A percentile compares a stretch with the other conserved stretches of the same genome.
phyloP scores from a whole-genome alignment of 2,888 invertebrate species.

The Dastarcus helophoroides region DNA sequence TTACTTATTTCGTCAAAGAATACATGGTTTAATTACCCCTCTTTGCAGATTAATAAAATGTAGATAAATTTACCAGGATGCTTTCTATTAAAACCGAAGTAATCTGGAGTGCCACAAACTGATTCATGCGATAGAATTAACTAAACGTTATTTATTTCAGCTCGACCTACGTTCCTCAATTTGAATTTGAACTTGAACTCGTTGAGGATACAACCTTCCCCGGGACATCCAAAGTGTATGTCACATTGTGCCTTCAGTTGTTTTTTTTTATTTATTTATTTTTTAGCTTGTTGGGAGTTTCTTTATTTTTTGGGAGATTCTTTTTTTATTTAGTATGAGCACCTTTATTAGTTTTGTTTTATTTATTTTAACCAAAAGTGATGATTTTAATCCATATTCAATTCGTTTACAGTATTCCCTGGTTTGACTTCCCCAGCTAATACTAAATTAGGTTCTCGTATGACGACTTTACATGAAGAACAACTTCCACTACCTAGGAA shows the following conservation, averaged over 20 bases:
- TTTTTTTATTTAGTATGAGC: slow-evolving; percentile 4
- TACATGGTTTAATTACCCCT: too few species aligned
- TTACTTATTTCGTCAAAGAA: too few species aligned
- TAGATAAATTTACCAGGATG: too few species aligned
- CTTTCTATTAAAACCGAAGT: too few species aligned
- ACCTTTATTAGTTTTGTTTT: too few species aligned
- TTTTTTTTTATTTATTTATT: slow-evolving; percentile 8
- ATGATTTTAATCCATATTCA: too few species aligned
- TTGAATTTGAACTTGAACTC: slow-evolving; percentile 90
- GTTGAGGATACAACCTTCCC: slow-evolving; percentile 75
- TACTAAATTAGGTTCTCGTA: slow-evolving; percentile 72
- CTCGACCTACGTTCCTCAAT: slow-evolving; percentile 97
- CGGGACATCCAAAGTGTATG: slow-evolving; percentile 70
- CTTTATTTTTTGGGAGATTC: slow-evolving; percentile 10
- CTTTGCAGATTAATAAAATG: too few species aligned
- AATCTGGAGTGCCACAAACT: too few species aligned
- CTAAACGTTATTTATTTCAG: slow-evolving; percentile 68
- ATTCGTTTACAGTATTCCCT: too few species aligned
- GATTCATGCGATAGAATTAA: too few species aligned
- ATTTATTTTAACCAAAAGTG: too few species aligned
- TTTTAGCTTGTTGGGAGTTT: slow-evolving; percentile 12
- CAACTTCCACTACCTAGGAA: slow-evolving; percentile 40
- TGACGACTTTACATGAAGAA: slow-evolving; percentile 90
- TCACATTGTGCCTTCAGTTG: slow-evolving; percentile 30
- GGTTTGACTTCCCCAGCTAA: slow-evolving; percentile 66